These are phyloP conservation scores for Diogma glabrata DNA, from an alignment of 2,888 invertebrate genomes.

Conservation along the genomic window DNA sequence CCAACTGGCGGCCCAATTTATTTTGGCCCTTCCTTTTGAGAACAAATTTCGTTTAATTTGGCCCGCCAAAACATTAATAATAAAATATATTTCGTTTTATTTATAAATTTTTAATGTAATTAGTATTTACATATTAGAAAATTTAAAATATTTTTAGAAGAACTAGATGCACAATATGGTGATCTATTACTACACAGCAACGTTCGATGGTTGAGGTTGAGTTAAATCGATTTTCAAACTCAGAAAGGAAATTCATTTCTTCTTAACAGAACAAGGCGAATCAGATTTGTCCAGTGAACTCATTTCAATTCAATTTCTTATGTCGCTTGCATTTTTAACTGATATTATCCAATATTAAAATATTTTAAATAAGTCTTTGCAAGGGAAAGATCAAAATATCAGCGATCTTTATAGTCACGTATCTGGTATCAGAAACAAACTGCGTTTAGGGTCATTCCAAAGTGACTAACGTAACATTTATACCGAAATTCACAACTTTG, in stretches of 20 bases:
- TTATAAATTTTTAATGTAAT: too few relatives aligned
- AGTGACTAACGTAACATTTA: too few relatives aligned
- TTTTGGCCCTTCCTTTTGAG: background rate
- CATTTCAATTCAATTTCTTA: conserved; percentile 6
- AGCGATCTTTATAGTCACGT: conserved; percentile 3
- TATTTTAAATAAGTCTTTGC: conserved; percentile 6
- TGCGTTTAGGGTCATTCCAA: too few relatives aligned
- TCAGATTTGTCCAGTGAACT: background rate
- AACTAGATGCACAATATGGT: conserved; percentile 16
- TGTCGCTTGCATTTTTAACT: background rate
- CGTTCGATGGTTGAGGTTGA: conserved; percentile 19
- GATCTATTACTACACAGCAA: conserved; percentile 17
- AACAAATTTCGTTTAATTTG: conserved; percentile 1
- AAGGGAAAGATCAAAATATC: conserved; percentile 3
- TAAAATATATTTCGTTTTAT: conserved; percentile 2
- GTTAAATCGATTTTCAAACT: conserved; percentile 16
- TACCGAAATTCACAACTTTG: too few relatives aligned
- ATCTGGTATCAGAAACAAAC: too few relatives aligned
- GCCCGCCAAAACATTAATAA: background rate
- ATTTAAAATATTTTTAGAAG: conserved; percentile 17
- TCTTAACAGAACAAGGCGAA: conserved; percentile 9
- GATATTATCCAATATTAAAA: conserved; percentile 8
- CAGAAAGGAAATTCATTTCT: conserved; percentile 14
- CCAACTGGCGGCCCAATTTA: too few relatives aligned
- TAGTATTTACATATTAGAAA: too few relatives aligned